Conservation (phyloP, 2,113 vertebrate species). For the Urocolius indicus region DNA sequence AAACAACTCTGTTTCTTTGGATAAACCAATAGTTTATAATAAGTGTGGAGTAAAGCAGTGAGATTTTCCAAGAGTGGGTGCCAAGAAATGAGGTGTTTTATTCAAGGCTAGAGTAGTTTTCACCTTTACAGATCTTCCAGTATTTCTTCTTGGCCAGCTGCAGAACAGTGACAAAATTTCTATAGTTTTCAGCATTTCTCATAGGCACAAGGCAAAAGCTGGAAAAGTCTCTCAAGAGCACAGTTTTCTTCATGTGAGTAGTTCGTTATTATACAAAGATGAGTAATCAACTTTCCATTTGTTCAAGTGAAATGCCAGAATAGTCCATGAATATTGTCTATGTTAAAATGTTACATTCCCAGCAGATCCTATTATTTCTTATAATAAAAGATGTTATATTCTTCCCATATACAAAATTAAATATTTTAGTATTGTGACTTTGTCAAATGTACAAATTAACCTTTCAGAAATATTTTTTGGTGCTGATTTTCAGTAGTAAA, state of each 20-base stretch:
- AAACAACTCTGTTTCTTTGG: background rate
- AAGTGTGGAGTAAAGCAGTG: background rate
- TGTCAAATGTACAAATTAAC: background rate
- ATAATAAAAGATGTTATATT: background rate
- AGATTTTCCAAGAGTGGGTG: background rate
- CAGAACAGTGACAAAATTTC: background rate
- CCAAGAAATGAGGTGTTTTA: background rate
- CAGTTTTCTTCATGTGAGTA: background rate
- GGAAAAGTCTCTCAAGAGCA: background rate
- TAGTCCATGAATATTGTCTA: background rate
- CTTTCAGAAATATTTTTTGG: background rate
- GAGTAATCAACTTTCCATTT: background rate
- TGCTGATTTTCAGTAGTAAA: background rate
- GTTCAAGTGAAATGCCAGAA: background rate
- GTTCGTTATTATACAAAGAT: background rate
- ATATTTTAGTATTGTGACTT: background rate
- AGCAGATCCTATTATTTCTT: background rate
- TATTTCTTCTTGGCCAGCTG: background rate
- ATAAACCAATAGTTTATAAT: background rate
- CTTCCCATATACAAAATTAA: background rate
- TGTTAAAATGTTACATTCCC: background rate
- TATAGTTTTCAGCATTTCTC: background rate
- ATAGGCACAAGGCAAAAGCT: background rate
- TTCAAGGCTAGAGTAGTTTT: background rate
- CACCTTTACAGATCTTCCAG: background rate